These are phyloP conservation scores for Cromileptes altivelis DNA, from an alignment of 2,113 vertebrate species.

Conservation along the genomic window DNA sequence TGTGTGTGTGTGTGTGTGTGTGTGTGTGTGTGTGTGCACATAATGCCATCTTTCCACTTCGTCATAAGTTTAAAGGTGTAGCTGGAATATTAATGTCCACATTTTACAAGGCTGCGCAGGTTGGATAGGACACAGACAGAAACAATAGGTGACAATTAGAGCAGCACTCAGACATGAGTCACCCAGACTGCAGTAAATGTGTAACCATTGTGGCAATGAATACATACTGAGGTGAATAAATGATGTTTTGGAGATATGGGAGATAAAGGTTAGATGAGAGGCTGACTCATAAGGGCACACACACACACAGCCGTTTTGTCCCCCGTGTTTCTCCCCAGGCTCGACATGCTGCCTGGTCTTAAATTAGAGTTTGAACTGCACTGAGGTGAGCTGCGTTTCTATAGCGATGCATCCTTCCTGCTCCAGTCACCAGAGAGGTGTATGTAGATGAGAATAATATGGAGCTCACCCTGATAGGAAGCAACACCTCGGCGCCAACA, in stretches of 20 bases:
- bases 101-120: slow-evolving; percentile 14
- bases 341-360: slow-evolving; percentile 60
- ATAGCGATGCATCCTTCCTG: slow-evolving; percentile 66
- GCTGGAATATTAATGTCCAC: slow-evolving; percentile 21
- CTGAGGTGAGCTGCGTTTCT: slow-evolving; percentile 77
- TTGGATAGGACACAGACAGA: background rate
- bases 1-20: background rate
- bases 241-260: slow-evolving; percentile 39
- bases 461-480: slow-evolving; percentile 12
- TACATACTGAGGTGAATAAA: slow-evolving; percentile 27
- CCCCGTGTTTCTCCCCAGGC: slow-evolving; percentile 63
- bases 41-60: background rate
- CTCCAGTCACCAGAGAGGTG: slow-evolving; percentile 39
- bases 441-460: slow-evolving; percentile 42
- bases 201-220: slow-evolving; percentile 22
- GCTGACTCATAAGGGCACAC: slow-evolving; percentile 37
- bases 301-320: slow-evolving; percentile 18
- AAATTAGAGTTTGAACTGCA: slow-evolving; percentile 72
- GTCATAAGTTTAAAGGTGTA: background rate
- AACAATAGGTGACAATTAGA: slow-evolving; percentile 1
- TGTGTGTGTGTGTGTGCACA: background rate
- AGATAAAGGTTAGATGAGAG: slow-evolving; percentile 64
- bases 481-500: slow-evolving; percentile 8
- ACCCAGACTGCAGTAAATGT: slow-evolving; percentile 16
- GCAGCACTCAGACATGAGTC: slow-evolving; percentile 41